A percentile compares a stretch with the other conserved stretches of the same genome.
phyloP scores from a whole-genome alignment of 2,797 vertebrate genomes.

The Microcaecilia unicolor region DNA sequence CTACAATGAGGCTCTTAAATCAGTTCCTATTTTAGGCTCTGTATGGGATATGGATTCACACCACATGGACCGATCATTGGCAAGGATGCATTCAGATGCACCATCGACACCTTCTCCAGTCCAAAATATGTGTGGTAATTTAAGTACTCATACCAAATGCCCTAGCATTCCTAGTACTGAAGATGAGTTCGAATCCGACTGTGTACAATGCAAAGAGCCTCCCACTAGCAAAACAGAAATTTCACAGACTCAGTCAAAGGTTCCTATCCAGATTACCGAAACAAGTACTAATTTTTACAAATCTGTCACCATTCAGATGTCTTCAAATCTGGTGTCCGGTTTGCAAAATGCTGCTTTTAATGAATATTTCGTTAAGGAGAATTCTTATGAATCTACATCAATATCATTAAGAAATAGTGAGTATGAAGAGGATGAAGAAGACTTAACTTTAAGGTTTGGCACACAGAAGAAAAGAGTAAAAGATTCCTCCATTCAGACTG shows the following conservation, averaged over 20 bases:
- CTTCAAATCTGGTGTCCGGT: slow-evolving; percentile 35
- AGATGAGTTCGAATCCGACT: background rate
- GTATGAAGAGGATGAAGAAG: background rate
- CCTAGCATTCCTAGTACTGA: background rate
- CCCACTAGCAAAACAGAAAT: background rate
- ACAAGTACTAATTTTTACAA: slow-evolving; percentile 3
- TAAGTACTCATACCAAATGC: background rate
- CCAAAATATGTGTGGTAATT: accelerated
- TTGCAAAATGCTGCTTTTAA: background rate
- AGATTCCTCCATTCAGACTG: slow-evolving; percentile 29
- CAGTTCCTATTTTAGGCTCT: background rate
- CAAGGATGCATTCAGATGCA: background rate
- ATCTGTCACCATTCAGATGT: slow-evolving; percentile 62
- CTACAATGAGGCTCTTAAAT: background rate
- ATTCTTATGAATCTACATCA: background rate
- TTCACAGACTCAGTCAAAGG: background rate
- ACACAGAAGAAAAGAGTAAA: background rate
- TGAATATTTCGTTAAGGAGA: background rate
- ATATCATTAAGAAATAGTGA: background rate
- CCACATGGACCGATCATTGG: background rate
- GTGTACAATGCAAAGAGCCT: background rate
- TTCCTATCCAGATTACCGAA: background rate
- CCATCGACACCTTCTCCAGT: background rate
- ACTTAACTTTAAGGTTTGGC: background rate
- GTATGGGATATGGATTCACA: background rate